Evolutionary conservation across 1,140 invertebrate genomes (phyloP).

Genomic region (Theocolax elegans): DNA sequence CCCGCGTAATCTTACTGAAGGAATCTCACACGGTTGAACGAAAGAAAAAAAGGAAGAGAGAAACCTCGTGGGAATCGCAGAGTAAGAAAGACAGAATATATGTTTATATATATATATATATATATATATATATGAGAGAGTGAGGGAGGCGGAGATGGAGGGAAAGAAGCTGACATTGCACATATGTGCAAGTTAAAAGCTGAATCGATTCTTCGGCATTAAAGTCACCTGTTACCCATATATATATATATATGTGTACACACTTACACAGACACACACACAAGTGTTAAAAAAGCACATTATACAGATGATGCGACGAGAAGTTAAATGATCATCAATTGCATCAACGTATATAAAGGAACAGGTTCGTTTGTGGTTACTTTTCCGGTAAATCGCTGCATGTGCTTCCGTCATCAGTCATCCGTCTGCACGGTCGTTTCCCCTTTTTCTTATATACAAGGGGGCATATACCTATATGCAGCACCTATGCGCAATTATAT

Average conservation of each 20-base stretch:
- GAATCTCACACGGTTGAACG: too few relatives aligned
- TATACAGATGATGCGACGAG: background rate
- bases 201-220: constrained; percentile 14
- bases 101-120: too few relatives aligned
- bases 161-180: constrained; percentile 9
- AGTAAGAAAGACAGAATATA: background rate
- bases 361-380: constrained; percentile 14
- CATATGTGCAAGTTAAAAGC: background rate
- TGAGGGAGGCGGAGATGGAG: background rate
- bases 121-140: too few relatives aligned
- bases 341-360: background rate
- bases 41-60: background rate
- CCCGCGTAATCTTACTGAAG: too few relatives aligned
- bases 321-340: constrained; percentile 8
- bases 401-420: constrained; percentile 29
- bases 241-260: too few relatives aligned
- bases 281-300: constrained; percentile 11
- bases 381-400: constrained; percentile 22
- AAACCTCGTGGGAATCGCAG: constrained; percentile 7
- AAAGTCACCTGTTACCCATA: constrained; percentile 17
- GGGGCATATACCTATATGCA: background rate
- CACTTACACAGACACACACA: too few relatives aligned
- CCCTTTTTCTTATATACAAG: too few relatives aligned
- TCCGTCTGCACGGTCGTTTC: background rate
- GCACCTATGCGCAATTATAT: background rate